Conservation (phyloP, 1,140 invertebrate genomes). For the Micrasema longulum region DNA sequence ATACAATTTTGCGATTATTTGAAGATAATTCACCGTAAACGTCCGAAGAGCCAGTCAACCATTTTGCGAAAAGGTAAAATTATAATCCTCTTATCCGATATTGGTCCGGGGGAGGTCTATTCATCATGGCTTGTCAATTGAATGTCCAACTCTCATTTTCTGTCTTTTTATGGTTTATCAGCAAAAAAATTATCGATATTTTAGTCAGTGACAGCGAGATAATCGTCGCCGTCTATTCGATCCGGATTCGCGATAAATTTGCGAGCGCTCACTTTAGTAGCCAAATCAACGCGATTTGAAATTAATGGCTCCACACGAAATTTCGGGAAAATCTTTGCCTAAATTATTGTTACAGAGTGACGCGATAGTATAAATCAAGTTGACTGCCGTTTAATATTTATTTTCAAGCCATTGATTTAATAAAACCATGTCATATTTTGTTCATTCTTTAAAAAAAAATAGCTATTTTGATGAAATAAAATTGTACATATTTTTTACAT, state of each 20-base stretch:
- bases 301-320: background rate
- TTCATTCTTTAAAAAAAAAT: too few relatives aligned
- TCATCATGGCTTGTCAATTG: conserved; percentile 15
- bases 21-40: too few relatives aligned
- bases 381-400: background rate
- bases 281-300: background rate
- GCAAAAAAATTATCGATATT: conserved; percentile 23
- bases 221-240: background rate
- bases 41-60: too few relatives aligned
- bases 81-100: too few relatives aligned
- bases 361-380: background rate
- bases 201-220: conserved; percentile 4
- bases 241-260: conserved; percentile 11
- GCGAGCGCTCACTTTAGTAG: background rate
- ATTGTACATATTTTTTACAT: too few relatives aligned
- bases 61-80: too few relatives aligned
- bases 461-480: too few relatives aligned
- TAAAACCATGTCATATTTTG: too few relatives aligned
- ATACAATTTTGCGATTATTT: too few relatives aligned
- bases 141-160: conserved; percentile 1
- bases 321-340: too few relatives aligned
- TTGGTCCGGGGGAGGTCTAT: too few relatives aligned
- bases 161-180: conserved; percentile 7
- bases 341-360: background rate
- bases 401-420: too few relatives aligned